Evolutionary conservation across 1,140 invertebrate genomes (phyloP), one percentile per base, ranked within the genome.

Genomic region (Lethrus apterus): DNA sequence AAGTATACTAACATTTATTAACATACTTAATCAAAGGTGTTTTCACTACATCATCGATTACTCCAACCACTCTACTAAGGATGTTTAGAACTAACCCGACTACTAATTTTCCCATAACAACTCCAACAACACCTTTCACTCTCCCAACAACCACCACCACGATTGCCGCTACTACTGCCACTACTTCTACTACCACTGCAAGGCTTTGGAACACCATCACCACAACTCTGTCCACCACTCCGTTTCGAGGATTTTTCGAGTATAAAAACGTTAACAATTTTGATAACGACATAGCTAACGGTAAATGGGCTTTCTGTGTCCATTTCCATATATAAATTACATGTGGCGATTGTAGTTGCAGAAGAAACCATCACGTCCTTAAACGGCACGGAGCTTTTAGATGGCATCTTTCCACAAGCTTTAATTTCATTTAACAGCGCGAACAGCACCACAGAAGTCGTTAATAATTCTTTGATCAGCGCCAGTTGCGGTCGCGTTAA

Each of bases 401-500:
- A 62, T 13, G 56, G 58, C 20, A 51, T 64, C 2, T 44, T 52
- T 32, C 61, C 64, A 5, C 61, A 66, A 54, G 57, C 65, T 15
- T 49, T 62, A 5, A 54, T 53, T 18, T 32, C 47, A 14, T 55
- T 24, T 8, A 58, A 61, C 34, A 44, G 40, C 19, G 60, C 52
- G 8, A 38, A 24, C n/a, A 56, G 48, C 17, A 44, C 42, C 18
- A 17, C 30, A 9, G 51, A 47, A 2, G 51, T 19, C 19, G 38
- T 19, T 11, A 41, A 24, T 15, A 30, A 41, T 50, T 32, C 52
- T 34, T 66, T 74, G 8, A 8, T 42, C 17, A n/a, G 21, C 2
- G 40, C 40, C 48, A 75, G 74, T 15, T 92, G 88, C 62, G 88
- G 83, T 46, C 74, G 89, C 9, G 77, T 83, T 34, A 89, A 91